These are phyloP conservation scores for Globicephala melas DNA, from an alignment of 2,113 vertebrate species.

Conservation along the genomic window DNA sequence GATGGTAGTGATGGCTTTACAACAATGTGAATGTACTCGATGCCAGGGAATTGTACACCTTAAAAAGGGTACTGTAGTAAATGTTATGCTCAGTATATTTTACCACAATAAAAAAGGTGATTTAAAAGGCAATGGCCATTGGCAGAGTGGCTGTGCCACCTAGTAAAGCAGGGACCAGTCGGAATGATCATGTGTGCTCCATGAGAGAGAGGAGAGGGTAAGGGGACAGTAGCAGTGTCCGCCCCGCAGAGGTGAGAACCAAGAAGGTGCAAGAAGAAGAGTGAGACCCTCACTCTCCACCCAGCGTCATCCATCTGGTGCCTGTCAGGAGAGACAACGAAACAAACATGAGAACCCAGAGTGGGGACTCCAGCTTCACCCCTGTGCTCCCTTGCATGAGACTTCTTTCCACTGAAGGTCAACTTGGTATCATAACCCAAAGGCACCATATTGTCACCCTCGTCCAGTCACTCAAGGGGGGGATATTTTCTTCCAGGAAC, in stretches of 20 bases:
- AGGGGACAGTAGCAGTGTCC: too few species aligned
- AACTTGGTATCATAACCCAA: rapidly evolving
- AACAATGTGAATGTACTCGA: too few species aligned
- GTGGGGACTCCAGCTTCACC: too few species aligned
- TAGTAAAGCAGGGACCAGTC: neutral
- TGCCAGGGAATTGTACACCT: neutral
- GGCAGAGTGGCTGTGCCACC: neutral
- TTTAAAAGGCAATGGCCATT: neutral
- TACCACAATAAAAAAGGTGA: neutral
- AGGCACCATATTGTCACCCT: neutral
- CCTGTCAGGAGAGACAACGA: neutral
- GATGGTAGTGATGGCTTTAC: too few species aligned
- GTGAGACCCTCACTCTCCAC: rapidly evolving
- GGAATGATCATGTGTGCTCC: neutral
- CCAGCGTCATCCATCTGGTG: neutral
- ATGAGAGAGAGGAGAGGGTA: rapidly evolving
- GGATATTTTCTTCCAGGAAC: too few species aligned
- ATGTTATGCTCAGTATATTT: neutral
- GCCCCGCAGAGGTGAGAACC: neutral
- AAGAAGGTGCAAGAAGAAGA: too few species aligned
- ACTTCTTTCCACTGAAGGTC: neutral
- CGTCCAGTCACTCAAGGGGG: rapidly evolving
- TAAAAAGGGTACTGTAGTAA: too few species aligned
- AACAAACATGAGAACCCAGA: rapidly evolving
- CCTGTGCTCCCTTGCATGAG: too few species aligned